phyloP scores from a whole-genome alignment of 2,113 vertebrate genomes.

The Anoura caudifer region DNA sequence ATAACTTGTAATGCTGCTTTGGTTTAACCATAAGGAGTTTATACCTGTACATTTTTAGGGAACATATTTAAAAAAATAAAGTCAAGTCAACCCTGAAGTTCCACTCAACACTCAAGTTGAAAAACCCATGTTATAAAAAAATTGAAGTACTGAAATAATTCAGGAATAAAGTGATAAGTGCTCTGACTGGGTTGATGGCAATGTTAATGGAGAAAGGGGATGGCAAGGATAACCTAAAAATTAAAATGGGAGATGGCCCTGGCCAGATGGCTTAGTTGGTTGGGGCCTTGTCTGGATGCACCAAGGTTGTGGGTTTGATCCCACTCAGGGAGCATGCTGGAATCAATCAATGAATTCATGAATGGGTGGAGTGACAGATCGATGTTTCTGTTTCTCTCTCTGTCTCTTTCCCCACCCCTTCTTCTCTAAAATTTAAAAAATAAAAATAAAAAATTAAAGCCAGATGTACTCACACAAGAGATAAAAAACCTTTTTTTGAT shows the following conservation, averaged over 20 bases:
- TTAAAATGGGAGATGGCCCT: neutral
- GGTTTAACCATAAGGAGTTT: neutral
- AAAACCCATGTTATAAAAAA: neutral
- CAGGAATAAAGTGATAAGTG: neutral
- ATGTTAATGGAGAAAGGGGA: neutral
- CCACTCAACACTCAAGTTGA: neutral
- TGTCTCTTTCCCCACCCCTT: no score
- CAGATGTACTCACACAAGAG: neutral
- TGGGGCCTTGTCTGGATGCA: no score
- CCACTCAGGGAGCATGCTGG: no score
- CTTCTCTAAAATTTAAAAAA: no score
- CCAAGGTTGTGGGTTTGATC: no score
- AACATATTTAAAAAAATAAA: slow-evolving; percentile 6
- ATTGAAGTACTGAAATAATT: neutral
- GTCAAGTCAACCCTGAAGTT: neutral
- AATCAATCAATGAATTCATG: no score
- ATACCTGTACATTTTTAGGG: neutral
- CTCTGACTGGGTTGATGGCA: neutral
- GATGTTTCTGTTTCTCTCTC: no score
- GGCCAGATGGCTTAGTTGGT: no score
- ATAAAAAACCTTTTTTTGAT: no score
- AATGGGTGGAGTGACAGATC: no score
- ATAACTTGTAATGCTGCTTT: neutral
- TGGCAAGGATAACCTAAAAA: neutral
- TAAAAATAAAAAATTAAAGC: neutral